phyloP scores from a whole-genome alignment of 2,797 vertebrate species.

The Enteromius mattozi region DNA sequence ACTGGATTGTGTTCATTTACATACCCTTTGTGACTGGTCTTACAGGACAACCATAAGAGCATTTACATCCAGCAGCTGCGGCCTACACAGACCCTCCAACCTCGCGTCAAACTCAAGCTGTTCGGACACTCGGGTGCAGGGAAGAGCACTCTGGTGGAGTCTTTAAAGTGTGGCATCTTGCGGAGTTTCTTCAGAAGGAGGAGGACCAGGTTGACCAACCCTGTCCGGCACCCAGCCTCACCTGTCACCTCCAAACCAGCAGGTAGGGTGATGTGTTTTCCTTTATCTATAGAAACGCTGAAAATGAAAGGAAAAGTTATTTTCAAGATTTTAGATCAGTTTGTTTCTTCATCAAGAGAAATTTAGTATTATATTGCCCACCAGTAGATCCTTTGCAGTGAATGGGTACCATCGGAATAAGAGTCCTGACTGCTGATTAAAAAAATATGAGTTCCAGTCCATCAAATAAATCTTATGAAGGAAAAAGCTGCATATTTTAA shows the following conservation, averaged over 20 bases:
- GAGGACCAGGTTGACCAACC: constrained; percentile 85
- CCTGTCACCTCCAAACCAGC: constrained; percentile 89
- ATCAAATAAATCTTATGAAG: neutral
- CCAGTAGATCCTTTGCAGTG: neutral
- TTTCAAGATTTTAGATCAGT: neutral
- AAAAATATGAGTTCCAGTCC: neutral
- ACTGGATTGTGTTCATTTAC: constrained; percentile 42
- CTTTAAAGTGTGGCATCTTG: constrained; percentile 93
- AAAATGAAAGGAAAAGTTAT: neutral
- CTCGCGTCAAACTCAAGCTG: constrained; percentile 92
- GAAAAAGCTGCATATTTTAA: neutral
- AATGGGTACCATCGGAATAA: neutral
- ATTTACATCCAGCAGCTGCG: constrained; percentile 94
- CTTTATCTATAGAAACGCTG: neutral
- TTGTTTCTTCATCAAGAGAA: neutral
- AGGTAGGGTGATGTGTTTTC: constrained; percentile 73
- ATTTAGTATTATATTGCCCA: neutral
- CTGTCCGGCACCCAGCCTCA: constrained; percentile 87
- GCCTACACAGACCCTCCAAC: constrained; percentile 85
- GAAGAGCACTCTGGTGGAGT: constrained; percentile 93
- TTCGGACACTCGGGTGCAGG: constrained; percentile 89
- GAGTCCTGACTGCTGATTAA: neutral
- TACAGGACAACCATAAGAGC: constrained; percentile 88
- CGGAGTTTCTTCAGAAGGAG: constrained; percentile 94
- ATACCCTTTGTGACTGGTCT: constrained; percentile 30